Evolutionary conservation across 2,113 vertebrate genomes (phyloP).

Genomic region (Salvelinus alpinus): DNA sequence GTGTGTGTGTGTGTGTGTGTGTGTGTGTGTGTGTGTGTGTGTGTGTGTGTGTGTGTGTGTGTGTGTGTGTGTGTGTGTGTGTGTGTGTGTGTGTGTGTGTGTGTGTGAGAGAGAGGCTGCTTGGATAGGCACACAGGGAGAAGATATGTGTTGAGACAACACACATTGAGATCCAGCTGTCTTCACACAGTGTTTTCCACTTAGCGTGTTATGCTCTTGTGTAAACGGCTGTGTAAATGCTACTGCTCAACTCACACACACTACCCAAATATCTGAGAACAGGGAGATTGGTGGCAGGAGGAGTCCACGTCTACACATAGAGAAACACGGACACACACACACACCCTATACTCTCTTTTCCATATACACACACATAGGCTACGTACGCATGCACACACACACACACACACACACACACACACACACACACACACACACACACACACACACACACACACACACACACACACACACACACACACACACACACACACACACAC

Average conservation of each 20-base stretch:
- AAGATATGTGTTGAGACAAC: conserved; percentile 66
- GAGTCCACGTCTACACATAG: conserved; percentile 63
- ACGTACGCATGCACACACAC: conserved; percentile 40
- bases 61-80: no score
- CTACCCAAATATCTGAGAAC: conserved; percentile 11
- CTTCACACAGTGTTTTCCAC: conserved; percentile 73
- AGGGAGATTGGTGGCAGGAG: conserved; percentile 20
- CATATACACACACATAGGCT: conserved; percentile 29
- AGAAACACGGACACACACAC: conserved; percentile 43
- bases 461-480: conserved; percentile 36
- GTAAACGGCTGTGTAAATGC: conserved; percentile 65
- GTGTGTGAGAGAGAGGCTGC: background rate
- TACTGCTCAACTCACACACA: conserved; percentile 38
- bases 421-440: conserved; percentile 17
- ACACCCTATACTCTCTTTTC: conserved; percentile 13
- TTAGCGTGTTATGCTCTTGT: conserved; percentile 66
- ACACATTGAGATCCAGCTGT: conserved; percentile 68
- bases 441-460: conserved; percentile 60
- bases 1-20: no score
- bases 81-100: no score
- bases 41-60: no score
- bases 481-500: background rate
- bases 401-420: conserved; percentile 45
- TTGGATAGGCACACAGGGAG: conserved; percentile 29
- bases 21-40: no score